Conservation (phyloP, 35 echinoderm and acorn worm species). For the Apostichopus parvimensis region DNA sequence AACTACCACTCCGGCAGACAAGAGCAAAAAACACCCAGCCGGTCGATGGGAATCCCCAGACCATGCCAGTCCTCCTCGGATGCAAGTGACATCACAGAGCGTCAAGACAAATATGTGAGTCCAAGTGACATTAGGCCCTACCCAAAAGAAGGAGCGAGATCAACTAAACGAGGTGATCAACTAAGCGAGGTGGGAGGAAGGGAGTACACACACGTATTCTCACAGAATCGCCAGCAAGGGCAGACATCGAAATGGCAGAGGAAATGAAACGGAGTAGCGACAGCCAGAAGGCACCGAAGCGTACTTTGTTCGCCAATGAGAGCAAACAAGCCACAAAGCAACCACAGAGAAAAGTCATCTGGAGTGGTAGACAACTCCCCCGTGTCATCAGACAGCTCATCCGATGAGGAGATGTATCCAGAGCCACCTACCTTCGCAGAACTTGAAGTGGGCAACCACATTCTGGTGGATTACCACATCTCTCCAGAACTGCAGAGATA, state of each 20-base stretch:
- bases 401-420: background rate
- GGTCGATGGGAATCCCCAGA: background rate
- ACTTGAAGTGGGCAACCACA: background rate
- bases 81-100: background rate
- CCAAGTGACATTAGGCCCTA: background rate
- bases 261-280: background rate
- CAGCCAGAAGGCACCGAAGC: background rate
- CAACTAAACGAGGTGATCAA: background rate
- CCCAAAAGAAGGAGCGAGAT: background rate
- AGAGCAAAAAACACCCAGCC: background rate
- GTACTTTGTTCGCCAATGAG: conserved; percentile 3
- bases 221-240: background rate
- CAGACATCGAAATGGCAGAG: background rate
- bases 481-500: conserved; percentile 12
- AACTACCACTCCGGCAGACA: background rate
- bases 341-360: background rate
- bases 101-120: background rate
- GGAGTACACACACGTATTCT: background rate
- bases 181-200: background rate
- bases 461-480: conserved; percentile 8
- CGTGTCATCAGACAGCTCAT: background rate
- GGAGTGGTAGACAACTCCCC: background rate
- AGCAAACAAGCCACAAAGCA: background rate
- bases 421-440: no score
- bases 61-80: background rate